Evolutionary conservation across 2,888 invertebrate species (phyloP).

Genomic region (Noctua janthe): DNA sequence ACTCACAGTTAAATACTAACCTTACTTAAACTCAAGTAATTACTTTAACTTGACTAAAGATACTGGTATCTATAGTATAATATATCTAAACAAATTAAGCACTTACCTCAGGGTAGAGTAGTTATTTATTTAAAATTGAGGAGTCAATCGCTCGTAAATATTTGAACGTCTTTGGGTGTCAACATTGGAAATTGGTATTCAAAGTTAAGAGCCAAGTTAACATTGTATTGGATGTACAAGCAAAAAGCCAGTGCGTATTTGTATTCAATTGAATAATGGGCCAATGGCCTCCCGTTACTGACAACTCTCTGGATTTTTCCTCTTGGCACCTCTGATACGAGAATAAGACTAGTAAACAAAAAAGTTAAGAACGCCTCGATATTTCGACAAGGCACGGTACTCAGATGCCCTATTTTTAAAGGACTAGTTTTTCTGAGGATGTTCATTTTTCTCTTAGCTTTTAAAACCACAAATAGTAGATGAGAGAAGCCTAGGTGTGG

Average conservation of each 20-base stretch:
- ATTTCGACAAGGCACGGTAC: not conserved
- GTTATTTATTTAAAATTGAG: not conserved
- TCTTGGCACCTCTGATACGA: not conserved
- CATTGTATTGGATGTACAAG: not conserved
- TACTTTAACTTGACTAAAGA: too few species aligned
- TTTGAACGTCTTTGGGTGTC: not conserved
- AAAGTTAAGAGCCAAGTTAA: slow-evolving; percentile 25
- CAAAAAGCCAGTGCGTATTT: slow-evolving; percentile 17
- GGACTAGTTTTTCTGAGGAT: not conserved
- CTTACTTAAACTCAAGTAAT: too few species aligned
- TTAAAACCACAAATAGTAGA: not conserved
- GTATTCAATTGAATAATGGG: slow-evolving; percentile 32
- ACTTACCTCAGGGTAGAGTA: not conserved
- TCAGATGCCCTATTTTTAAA: not conserved
- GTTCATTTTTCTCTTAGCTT: not conserved
- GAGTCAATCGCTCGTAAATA: not conserved
- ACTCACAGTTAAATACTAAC: too few species aligned
- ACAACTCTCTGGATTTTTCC: slow-evolving; percentile 15
- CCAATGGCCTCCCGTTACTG: not conserved
- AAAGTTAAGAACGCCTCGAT: not conserved
- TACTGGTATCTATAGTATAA: too few species aligned
- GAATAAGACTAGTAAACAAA: slow-evolving; percentile 14
- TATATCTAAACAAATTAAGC: too few species aligned
- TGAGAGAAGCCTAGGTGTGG: not conserved
- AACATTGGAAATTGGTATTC: slow-evolving; percentile 22